Percentiles rank a stretch among this genome's conserved stretches.
phyloP scores from a whole-genome alignment of 53 echinoderm and acorn worm genomes.

The Zoroaster sp. region DNA sequence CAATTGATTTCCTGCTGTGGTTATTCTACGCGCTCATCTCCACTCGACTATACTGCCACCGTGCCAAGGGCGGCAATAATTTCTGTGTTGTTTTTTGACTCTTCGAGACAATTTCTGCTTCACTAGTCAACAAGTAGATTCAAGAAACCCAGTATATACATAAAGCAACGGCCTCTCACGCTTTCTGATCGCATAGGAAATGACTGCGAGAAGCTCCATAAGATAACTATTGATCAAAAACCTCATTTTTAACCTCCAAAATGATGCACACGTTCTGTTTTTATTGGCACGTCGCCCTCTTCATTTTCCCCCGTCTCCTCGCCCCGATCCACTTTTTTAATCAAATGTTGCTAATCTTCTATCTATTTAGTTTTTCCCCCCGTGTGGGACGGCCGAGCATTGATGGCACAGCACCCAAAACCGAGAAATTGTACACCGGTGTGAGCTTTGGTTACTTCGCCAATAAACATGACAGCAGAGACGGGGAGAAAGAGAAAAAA shows the following conservation, averaged over 20 bases:
- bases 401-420: neutral
- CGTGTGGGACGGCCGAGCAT: neutral
- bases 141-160: neutral
- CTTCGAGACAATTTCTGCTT: slow-evolving; percentile 38
- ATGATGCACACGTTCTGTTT: slow-evolving; percentile 47
- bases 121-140: slow-evolving; percentile 58
- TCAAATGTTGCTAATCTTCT: slow-evolving; percentile 57
- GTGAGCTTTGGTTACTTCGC: slow-evolving; percentile 59
- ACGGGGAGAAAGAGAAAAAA: neutral
- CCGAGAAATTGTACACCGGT: slow-evolving; percentile 61
- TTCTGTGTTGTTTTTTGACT: slow-evolving; percentile 29
- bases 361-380: slow-evolving; percentile 25
- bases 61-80: slow-evolving; percentile 20
- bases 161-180: neutral
- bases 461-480: slow-evolving; percentile 6
- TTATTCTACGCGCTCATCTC: neutral
- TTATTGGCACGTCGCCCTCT: slow-evolving; percentile 11
- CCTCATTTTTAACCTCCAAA: slow-evolving; percentile 14
- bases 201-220: neutral
- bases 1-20: neutral
- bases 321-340: slow-evolving; percentile 43
- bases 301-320: slow-evolving; percentile 10
- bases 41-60: neutral
- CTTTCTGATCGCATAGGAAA: slow-evolving; percentile 32
- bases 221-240: slow-evolving; percentile 3